Conservation (phyloP, 2,888 invertebrate species). For the Disparrhopalites patrizii region DNA sequence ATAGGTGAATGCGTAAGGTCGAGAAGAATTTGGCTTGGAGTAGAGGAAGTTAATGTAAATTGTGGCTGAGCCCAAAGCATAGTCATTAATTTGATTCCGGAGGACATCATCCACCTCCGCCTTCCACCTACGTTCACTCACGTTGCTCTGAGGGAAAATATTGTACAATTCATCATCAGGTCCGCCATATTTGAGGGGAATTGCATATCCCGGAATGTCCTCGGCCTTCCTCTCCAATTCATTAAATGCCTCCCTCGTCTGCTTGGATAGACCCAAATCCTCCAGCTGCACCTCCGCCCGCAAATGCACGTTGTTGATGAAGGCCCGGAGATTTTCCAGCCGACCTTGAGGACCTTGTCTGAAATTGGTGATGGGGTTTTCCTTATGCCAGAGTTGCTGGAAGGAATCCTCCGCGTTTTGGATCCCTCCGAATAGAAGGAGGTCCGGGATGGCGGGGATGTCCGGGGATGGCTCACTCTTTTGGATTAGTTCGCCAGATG, state of each 20-base stretch:
- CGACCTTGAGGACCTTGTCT: neutral
- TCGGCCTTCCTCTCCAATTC: neutral
- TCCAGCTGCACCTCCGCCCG: neutral
- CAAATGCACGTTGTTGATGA: neutral
- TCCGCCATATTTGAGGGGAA: neutral
- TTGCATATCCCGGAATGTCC: neutral
- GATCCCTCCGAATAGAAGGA: neutral
- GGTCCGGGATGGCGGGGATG: neutral
- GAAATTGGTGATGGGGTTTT: neutral
- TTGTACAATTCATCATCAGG: neutral
- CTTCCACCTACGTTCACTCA: neutral
- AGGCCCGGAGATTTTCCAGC: neutral
- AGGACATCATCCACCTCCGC: neutral
- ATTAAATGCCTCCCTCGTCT: neutral
- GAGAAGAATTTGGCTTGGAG: neutral
- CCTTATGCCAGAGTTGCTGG: neutral
- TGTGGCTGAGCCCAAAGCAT: neutral
- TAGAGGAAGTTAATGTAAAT: neutral
- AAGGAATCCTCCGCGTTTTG: neutral
- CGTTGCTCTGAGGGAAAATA: neutral
- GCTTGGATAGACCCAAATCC: neutral
- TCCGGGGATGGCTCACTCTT: neutral
- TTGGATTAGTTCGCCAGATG: no score
- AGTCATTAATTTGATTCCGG: neutral
- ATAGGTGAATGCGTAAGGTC: neutral